Base-by-base conservation (phyloP, 2,888 invertebrate genomes). In the Thecophora atra region DNA sequence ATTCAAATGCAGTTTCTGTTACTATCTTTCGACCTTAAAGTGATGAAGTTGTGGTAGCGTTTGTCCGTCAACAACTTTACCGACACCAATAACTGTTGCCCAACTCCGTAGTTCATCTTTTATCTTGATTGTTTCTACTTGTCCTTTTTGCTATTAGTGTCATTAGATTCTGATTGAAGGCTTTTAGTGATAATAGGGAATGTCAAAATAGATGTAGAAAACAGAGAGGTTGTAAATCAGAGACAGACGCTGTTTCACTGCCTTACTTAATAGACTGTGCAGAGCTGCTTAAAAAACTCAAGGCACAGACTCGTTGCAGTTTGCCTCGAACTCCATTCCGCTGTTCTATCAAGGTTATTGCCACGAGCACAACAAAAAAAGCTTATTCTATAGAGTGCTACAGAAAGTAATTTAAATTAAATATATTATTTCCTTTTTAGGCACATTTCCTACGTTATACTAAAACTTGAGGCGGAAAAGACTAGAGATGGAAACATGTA, bases 131-230 rank as follows among this genome's bases (percentile, higher is more conserved):
- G 37, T 11, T 37, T 37, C 1, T 37, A 8, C 37, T 37, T 11
- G 37, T 63, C n/a, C 15, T 63, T 7, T 42, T 42, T 63, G 30
- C 21, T 63, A 42, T 63, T 21, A 63, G 63, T 63, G 63, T 63
- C 63, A 63, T 63, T 63, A 21, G 63, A 37, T 30, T 21, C 13
- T 30, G 42, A 37, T 63, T 63, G 21, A 37, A 30, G 6, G 13
- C n/a, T 19, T 21, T 19, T 19, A 7, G 42, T 21, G 21, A 6
- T 42, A 42, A 63, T 63, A 44, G 42, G 42, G 17, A 37, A 44
- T 44, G 56, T 21, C 1, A 52, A 52, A 21, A n/a, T n/a, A n/a
- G n/a, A n/a, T n/a, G n/a, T n/a, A n/a, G n/a, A 21, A 56, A 26
- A 26, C 15, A 17, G 21, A 26, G 21, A 26, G 15, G 26, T 4